Evolutionary conservation across 1,140 invertebrate genomes (phyloP), one percentile per base, ranked within the genome.

Genomic region (Rhyacophila brunnea): DNA sequence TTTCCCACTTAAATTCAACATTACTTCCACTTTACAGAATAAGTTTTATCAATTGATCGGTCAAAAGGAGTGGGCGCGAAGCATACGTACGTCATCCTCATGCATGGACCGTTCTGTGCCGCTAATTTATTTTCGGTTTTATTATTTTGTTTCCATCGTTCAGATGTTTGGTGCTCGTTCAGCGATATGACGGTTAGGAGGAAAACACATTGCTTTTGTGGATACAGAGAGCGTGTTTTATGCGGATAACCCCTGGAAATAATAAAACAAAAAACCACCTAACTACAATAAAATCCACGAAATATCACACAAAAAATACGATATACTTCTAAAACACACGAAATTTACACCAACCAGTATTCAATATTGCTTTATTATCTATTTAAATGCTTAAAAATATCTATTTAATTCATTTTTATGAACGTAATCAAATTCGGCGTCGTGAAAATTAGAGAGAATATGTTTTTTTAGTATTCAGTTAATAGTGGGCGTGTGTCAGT

Each of bases 1-100:
- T 60, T 64, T 64, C 60, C 62, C 52, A 60, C 46, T 51, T 17
- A 57, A 64, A 64, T 57, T 49, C 23, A 44, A 28, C 55, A 57
- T 57, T 28, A 28, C 23, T 57, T 49, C 32, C 55, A 46, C 45
- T 42, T 32, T 17, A 32, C 28, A 44, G 9, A 44, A 53, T 53
- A 44, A 54, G 51, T 54, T 54, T 54, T 44, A 54, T 54, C 44
- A 45, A 54, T 32, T 19, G 17, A 28, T 36, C 49, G 42, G 23
- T 19, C 54, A 50, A 43, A 23, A 34, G 23, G 44, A 45, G 59
- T 52, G 59, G 28, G 45, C 18, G 11, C 35, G 19, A 13, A 48
- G 36, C 55, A 47, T 51, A 44, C 36, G 44, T 52, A 52, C 13
- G 18, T 20, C 57, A 48, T 28, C 32, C 36, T 7, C 9, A 23